Evolutionary conservation across 2,888 invertebrate genomes (phyloP).

Genomic region (Callosobruchus maculatus): DNA sequence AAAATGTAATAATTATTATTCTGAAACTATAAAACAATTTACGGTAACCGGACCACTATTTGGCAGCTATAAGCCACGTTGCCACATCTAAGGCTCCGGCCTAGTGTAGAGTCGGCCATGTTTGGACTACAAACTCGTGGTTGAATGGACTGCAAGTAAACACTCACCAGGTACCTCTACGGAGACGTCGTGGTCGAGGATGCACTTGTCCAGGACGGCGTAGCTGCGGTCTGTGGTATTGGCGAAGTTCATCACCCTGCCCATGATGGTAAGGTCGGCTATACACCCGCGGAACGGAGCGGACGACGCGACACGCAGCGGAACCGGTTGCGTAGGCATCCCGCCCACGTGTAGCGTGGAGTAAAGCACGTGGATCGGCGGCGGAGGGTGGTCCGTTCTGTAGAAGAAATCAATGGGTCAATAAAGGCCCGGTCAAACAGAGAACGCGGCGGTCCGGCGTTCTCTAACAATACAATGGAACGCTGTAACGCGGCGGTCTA

Average conservation of each 20-base stretch:
- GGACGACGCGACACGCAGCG: conserved; percentile 56
- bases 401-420: background rate
- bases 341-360: conserved; percentile 87
- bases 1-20: too few relatives aligned
- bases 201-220: conserved; percentile 61
- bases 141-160: too few relatives aligned
- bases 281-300: conserved; percentile 84
- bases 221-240: conserved; percentile 59
- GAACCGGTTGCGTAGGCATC: conserved; percentile 58
- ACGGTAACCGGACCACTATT: too few relatives aligned
- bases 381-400: conserved; percentile 50
- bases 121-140: too few relatives aligned
- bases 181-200: conserved; percentile 35
- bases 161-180: background rate
- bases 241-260: conserved; percentile 74
- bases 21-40: too few relatives aligned
- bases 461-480: too few relatives aligned
- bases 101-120: too few relatives aligned
- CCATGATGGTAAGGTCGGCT: conserved; percentile 88
- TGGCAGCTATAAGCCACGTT: too few relatives aligned
- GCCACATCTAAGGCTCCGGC: too few relatives aligned
- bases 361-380: conserved; percentile 59
- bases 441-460: too few relatives aligned
- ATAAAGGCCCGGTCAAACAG: too few relatives aligned
- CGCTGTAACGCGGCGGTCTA: too few relatives aligned